Base-by-base conservation (phyloP, 2,113 vertebrate species). In the Mustela lutreola region DNA sequence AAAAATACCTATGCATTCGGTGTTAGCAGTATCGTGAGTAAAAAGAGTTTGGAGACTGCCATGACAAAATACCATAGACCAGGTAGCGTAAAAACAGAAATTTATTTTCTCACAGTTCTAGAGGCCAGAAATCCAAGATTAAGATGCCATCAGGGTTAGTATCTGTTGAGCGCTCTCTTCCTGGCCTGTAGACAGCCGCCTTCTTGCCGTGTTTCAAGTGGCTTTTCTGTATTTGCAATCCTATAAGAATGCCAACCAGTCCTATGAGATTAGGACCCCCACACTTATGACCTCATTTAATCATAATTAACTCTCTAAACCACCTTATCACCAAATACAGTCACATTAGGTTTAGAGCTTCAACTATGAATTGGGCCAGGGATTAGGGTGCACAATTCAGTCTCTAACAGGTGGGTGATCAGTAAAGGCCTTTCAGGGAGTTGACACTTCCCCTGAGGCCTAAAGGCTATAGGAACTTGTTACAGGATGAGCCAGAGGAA, bases 311-410 rank as follows among this genome's bases (percentile, higher is more conserved):
- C 16, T 79, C 33, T 19, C 42, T 80, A 71, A 92, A 92, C 63
- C 67, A 73, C 56, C 73, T 73, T 80, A 5, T 89, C 26, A 53
- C 70, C 79, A 96, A 86, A 80, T 71, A 92, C 22, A 90, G 36
- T 85, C 24, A 85, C 48, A 58, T 18, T 65, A 24, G 85, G 11
- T 5, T 82, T 50, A 91, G 28, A 2, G 22, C 50, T 94, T 86
- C 76, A 87, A 31, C 48, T 53, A 45, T 70, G 58, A 93, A 82
- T 42, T 75, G 67, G 24, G 9, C 73, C 14, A n/a, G 71, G 10
- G 18, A 10, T 7, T 18, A 28, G 28, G 45, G 5, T 21, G 21
- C 81, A 80, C 39, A 50, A 22, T 95, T 95, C 48, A 67, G 10
- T 86, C 42, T 26, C 28, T 82, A 45, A 24, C 16, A 42, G 26